These are phyloP conservation scores for Asteroscopus sphinx DNA, from an alignment of 2,888 invertebrate genomes.

Conservation along the genomic window DNA sequence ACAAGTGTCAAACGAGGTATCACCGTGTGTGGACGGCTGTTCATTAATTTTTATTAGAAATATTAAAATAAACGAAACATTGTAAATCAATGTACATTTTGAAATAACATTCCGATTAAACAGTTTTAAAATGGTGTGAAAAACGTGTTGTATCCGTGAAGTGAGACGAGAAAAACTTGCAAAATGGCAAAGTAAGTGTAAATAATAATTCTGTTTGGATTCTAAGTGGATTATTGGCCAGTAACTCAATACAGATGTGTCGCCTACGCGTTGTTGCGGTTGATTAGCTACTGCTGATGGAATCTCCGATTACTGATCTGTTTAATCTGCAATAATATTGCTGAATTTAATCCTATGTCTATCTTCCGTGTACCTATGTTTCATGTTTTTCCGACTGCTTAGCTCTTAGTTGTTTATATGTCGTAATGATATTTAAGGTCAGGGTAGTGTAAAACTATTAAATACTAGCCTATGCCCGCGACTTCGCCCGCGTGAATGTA, in stretches of 20 bases:
- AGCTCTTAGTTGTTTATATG: neutral
- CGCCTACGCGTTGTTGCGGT: conserved; percentile 61
- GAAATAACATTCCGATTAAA: conserved; percentile 12
- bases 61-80: conserved; percentile 50
- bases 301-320: conserved; percentile 36
- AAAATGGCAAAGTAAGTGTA: conserved; percentile 85
- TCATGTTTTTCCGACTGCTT: conserved; percentile 14
- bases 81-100: conserved; percentile 18
- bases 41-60: conserved; percentile 28
- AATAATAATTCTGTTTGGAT: conserved; percentile 53
- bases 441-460: neutral
- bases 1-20: conserved; percentile 43
- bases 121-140: conserved; percentile 66
- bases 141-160: conserved; percentile 42
- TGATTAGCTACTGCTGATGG: conserved; percentile 49
- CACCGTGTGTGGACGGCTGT: conserved; percentile 33
- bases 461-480: too few species aligned
- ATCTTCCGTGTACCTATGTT: neutral
- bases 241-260: conserved; percentile 60
- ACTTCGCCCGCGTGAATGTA: too few species aligned
- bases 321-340: conserved; percentile 15
- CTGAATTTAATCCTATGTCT: neutral
- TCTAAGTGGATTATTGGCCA: conserved; percentile 59
- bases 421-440: conserved; percentile 15
- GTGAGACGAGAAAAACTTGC: conserved; percentile 51